phyloP scores from a whole-genome alignment of 2,797 vertebrate species.

The Australoheros facetus region DNA sequence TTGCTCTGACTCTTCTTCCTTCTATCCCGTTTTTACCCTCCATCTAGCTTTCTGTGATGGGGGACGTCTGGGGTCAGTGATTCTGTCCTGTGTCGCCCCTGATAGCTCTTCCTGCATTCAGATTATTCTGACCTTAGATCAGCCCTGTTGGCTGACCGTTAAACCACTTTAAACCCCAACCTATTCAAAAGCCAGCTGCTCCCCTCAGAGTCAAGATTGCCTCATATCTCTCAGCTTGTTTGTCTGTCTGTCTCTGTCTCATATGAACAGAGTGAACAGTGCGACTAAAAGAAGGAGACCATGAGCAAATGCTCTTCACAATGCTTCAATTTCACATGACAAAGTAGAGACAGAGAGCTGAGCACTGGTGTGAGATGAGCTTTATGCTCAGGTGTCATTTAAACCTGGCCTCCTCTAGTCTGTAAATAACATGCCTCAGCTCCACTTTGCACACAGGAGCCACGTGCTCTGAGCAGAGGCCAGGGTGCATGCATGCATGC shows the following conservation, averaged over 20 bases:
- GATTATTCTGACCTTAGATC: constrained; percentile 78
- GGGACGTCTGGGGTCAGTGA: constrained; percentile 76
- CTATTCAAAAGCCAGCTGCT: constrained; percentile 67
- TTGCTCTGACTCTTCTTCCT: constrained; percentile 47
- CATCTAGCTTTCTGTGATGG: constrained; percentile 66
- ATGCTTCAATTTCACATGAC: constrained; percentile 66
- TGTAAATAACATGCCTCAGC: constrained; percentile 61
- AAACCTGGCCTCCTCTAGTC: constrained; percentile 42
- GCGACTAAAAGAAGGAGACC: constrained; percentile 41
- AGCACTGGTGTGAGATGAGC: constrained; percentile 65
- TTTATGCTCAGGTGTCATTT: constrained; percentile 70
- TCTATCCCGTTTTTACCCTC: constrained; percentile 47
- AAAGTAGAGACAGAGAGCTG: constrained; percentile 57
- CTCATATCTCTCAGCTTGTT: constrained; percentile 55
- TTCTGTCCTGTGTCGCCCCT: constrained; percentile 88
- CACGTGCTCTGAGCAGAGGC: constrained; percentile 41
- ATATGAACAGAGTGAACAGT: constrained; percentile 31
- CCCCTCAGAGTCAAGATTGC: constrained; percentile 57
- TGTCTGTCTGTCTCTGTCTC: constrained; percentile 57
- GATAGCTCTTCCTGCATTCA: constrained; percentile 85
- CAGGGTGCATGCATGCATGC: constrained; percentile 11
- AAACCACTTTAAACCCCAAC: constrained; percentile 64
- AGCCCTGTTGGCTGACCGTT: constrained; percentile 69
- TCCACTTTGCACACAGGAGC: constrained; percentile 52
- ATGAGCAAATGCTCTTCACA: constrained; percentile 47